These are phyloP conservation scores for Baryphthengus martii DNA, from an alignment of 2,113 vertebrate genomes.

Conservation along the genomic window DNA sequence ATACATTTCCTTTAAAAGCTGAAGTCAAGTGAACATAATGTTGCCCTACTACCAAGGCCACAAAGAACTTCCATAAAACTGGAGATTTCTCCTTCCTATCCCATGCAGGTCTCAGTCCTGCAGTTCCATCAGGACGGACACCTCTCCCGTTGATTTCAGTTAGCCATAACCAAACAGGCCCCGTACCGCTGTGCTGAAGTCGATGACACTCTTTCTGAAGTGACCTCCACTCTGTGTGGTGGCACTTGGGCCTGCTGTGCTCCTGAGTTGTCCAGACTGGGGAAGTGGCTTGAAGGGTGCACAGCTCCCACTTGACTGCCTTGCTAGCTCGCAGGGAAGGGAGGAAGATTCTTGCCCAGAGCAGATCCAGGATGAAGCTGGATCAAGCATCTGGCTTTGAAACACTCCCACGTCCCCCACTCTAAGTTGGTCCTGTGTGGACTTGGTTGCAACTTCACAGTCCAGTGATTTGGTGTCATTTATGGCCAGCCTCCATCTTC, in stretches of 20 bases:
- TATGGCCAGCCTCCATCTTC: not conserved
- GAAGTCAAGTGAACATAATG: not conserved
- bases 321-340: rapidly evolving
- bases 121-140: not conserved
- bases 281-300: not conserved
- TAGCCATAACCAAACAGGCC: not conserved
- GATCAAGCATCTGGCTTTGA: not conserved
- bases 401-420: not conserved
- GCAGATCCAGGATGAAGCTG: not conserved
- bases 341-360: not conserved
- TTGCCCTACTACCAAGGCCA: not conserved
- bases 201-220: rapidly evolving
- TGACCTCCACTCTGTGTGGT: rapidly evolving
- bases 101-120: not conserved
- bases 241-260: not conserved
- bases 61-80: not conserved
- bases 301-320: not conserved
- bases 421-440: not conserved
- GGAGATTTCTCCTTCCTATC: not conserved
- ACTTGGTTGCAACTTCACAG: not conserved
- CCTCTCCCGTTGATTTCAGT: not conserved
- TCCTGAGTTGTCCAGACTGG: rapidly evolving
- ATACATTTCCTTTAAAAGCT: not conserved
- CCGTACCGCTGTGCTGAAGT: not conserved
- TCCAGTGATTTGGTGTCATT: not conserved